Conservation (phyloP, 2,113 vertebrate genomes). For the Synchiropus splendidus region DNA sequence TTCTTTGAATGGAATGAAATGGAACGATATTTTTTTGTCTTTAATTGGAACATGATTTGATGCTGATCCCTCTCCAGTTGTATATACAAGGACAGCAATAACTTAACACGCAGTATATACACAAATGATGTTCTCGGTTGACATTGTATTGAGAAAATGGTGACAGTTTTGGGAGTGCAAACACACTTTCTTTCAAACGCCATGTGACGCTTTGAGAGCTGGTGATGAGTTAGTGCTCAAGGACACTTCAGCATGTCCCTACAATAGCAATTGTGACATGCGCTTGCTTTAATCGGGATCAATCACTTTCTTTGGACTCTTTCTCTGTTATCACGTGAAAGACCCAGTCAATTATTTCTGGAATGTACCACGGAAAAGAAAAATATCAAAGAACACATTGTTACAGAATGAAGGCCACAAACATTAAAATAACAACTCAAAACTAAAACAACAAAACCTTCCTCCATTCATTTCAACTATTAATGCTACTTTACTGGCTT, state of each 20-base stretch:
- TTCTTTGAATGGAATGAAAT: conserved; percentile 32
- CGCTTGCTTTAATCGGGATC: too few species aligned
- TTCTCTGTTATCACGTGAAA: neutral
- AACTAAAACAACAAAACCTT: conserved; percentile 6
- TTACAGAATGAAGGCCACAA: conserved; percentile 25
- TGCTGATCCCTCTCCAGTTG: conserved; percentile 27
- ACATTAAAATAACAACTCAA: conserved; percentile 23
- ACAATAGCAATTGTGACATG: too few species aligned
- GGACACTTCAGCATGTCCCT: conserved; percentile 14
- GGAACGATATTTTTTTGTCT: conserved; percentile 46
- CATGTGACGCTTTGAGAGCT: conserved; percentile 1
- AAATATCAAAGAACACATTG: neutral
- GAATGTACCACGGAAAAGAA: neutral
- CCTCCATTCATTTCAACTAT: conserved; percentile 13
- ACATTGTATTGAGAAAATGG: conserved; percentile 23
- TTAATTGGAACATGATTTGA: conserved; percentile 51
- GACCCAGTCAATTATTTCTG: too few species aligned
- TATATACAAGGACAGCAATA: conserved; percentile 50
- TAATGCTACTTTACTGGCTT: conserved; percentile 18
- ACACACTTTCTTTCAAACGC: conserved; percentile 8
- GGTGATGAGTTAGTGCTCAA: conserved; percentile 7
- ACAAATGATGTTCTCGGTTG: conserved; percentile 6
- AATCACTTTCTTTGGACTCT: too few species aligned
- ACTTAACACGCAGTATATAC: conserved; percentile 66
- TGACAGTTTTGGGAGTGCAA: conserved; percentile 20